Evolutionary conservation across 2,797 vertebrate genomes (phyloP).

Genomic region (Caiman crocodilus): DNA sequence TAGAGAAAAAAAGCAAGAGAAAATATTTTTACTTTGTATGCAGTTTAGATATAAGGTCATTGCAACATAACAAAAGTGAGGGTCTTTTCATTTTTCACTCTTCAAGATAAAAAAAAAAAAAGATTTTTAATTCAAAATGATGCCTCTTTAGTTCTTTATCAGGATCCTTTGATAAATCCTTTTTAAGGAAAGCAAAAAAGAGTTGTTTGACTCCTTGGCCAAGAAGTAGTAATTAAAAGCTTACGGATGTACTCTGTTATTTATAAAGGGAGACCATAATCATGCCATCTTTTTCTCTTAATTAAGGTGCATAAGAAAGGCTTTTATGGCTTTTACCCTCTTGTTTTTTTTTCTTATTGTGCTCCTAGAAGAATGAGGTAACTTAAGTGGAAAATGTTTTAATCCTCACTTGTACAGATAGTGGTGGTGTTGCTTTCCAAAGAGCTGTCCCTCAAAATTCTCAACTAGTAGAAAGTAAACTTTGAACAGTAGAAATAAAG

Average conservation of each 20-base stretch:
- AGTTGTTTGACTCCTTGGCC: not conserved
- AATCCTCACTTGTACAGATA: not conserved
- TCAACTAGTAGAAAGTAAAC: not conserved
- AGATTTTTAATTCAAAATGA: not conserved
- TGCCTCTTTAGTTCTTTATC: not conserved
- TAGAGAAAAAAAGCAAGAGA: not conserved
- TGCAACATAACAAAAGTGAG: not conserved
- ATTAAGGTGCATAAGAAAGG: not conserved
- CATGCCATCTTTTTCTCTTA: not conserved
- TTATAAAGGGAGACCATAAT: not conserved
- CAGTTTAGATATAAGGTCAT: not conserved
- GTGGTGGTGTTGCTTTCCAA: not conserved
- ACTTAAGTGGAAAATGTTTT: not conserved
- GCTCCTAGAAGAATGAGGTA: not conserved
- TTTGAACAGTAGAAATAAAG: not conserved
- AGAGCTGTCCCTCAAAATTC: not conserved
- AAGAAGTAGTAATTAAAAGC: not conserved
- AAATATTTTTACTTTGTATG: not conserved
- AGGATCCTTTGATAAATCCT: not conserved
- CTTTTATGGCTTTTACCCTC: not conserved
- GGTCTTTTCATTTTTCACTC: not conserved
- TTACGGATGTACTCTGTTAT: not conserved
- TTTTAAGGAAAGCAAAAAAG: not conserved
- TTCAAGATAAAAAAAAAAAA: not conserved
- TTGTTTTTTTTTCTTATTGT: not conserved